Evolutionary conservation across 2,113 vertebrate species (phyloP).

Genomic region (Thalassoma bifasciatum): DNA sequence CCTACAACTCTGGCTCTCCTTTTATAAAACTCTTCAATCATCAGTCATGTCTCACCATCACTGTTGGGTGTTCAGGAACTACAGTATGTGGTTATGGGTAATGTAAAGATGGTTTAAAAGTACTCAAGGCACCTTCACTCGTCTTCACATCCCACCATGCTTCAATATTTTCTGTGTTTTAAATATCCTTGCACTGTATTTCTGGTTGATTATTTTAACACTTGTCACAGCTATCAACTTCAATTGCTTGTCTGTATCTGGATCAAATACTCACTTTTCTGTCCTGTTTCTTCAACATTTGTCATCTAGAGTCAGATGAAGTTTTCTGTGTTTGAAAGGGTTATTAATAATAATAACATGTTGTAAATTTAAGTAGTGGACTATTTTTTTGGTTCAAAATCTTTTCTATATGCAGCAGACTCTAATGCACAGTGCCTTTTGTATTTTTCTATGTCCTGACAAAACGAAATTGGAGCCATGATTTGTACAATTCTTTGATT

Average conservation of each 20-base stretch:
- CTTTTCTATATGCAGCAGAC: slow-evolving; percentile 71
- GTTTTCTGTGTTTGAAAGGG: neutral
- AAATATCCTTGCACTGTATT: slow-evolving; percentile 46
- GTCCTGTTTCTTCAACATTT: slow-evolving; percentile 16
- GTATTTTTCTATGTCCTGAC: slow-evolving; percentile 82
- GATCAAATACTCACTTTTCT: neutral
- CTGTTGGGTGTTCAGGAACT: slow-evolving; percentile 1
- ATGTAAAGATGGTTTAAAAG: slow-evolving; percentile 7
- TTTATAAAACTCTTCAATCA: neutral
- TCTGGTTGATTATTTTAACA: slow-evolving; percentile 25
- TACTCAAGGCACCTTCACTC: neutral
- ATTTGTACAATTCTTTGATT: slow-evolving; percentile 79
- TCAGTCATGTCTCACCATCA: neutral
- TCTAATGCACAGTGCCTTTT: slow-evolving; percentile 83
- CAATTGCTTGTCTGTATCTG: no score
- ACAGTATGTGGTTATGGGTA: neutral
- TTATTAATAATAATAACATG: slow-evolving; percentile 27
- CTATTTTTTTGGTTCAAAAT: slow-evolving; percentile 44
- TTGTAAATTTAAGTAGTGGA: slow-evolving; percentile 45
- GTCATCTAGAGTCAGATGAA: slow-evolving; percentile 23
- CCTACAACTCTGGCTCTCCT: neutral
- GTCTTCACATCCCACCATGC: neutral
- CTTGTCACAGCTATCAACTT: slow-evolving; percentile 17
- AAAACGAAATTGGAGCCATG: slow-evolving; percentile 64
- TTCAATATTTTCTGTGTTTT: slow-evolving; percentile 7